Percentiles rank a stretch among this genome's conserved stretches.
Evolutionary conservation across 2,888 invertebrate species (phyloP).

Genomic region (Phengaris arion): DNA sequence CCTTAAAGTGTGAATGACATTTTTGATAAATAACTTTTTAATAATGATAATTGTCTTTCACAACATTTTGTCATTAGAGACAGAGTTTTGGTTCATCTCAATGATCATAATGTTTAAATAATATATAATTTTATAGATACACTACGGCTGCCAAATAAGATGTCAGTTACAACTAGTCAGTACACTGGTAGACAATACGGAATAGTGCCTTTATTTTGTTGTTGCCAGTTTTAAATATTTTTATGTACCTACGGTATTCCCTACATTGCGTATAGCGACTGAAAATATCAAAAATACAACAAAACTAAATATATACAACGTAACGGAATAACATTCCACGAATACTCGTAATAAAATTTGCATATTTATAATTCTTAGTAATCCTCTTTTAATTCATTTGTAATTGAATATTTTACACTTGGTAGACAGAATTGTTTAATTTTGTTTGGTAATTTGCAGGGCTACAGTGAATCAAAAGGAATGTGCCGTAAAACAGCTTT

Average conservation of each 20-base stretch:
- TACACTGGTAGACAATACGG: not conserved
- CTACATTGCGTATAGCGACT: slow-evolving; percentile 28
- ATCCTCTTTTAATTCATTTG: slow-evolving; percentile 1
- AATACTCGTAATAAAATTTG: slow-evolving; percentile 15
- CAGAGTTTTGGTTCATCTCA: too few relatives aligned
- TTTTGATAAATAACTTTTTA: too few relatives aligned
- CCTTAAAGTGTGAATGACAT: too few relatives aligned
- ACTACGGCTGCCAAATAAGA: too few relatives aligned
- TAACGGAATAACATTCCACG: slow-evolving; percentile 7
- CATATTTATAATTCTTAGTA: not conserved
- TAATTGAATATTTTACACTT: not conserved
- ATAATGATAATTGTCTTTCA: too few relatives aligned
- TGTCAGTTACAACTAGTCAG: not conserved
- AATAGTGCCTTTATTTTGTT: slow-evolving; percentile 36
- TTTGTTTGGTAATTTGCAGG: not conserved
- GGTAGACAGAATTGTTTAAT: not conserved
- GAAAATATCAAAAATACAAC: slow-evolving; percentile 13
- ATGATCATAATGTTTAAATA: too few relatives aligned
- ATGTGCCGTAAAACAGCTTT: not conserved
- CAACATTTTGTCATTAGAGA: too few relatives aligned
- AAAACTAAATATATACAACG: slow-evolving; percentile 10
- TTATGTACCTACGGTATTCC: slow-evolving; percentile 60
- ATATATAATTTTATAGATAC: too few relatives aligned
- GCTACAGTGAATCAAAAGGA: not conserved
- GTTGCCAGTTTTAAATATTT: slow-evolving; percentile 50